Conservation (phyloP, 2,888 invertebrate genomes). For the Clusia tigrina region DNA sequence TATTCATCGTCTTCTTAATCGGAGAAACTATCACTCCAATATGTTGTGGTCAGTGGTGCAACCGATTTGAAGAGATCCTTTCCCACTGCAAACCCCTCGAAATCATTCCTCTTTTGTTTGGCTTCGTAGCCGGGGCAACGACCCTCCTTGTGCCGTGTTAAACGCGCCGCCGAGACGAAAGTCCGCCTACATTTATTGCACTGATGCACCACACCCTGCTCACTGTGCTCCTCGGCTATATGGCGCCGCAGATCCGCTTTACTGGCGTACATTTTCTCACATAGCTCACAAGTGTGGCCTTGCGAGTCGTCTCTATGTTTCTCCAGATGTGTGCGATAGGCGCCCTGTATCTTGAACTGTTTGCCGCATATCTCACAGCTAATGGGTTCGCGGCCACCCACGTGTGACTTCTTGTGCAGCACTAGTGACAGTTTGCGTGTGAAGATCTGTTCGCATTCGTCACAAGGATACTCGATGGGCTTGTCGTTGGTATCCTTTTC, state of each 20-base stretch:
- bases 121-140: slow-evolving; percentile 42
- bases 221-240: slow-evolving; percentile 54
- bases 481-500: slow-evolving; percentile 32
- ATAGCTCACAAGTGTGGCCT: slow-evolving; percentile 45
- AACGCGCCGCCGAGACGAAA: slow-evolving; percentile 54
- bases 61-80: slow-evolving; percentile 65
- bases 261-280: slow-evolving; percentile 51
- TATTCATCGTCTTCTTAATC: slow-evolving; percentile 50
- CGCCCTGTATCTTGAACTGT: slow-evolving; percentile 63
- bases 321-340: slow-evolving; percentile 63
- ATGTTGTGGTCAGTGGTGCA: slow-evolving; percentile 65
- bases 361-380: slow-evolving; percentile 63
- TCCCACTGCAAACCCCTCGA: slow-evolving; percentile 51
- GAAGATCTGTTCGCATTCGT: slow-evolving; percentile 66
- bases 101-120: slow-evolving; percentile 37
- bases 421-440: slow-evolving; percentile 66
- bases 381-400: slow-evolving; percentile 56
- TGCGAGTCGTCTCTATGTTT: slow-evolving; percentile 57
- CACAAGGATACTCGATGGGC: slow-evolving; percentile 44
- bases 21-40: slow-evolving; percentile 66
- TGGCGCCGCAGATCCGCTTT: slow-evolving; percentile 59
- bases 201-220: slow-evolving; percentile 49
- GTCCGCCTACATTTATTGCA: slow-evolving; percentile 61
- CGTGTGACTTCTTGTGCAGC: slow-evolving; percentile 66
- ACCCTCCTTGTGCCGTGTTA: slow-evolving; percentile 55